Evolutionary conservation across 2,113 vertebrate genomes (phyloP).

Genomic region (Lucifuga dentata): DNA sequence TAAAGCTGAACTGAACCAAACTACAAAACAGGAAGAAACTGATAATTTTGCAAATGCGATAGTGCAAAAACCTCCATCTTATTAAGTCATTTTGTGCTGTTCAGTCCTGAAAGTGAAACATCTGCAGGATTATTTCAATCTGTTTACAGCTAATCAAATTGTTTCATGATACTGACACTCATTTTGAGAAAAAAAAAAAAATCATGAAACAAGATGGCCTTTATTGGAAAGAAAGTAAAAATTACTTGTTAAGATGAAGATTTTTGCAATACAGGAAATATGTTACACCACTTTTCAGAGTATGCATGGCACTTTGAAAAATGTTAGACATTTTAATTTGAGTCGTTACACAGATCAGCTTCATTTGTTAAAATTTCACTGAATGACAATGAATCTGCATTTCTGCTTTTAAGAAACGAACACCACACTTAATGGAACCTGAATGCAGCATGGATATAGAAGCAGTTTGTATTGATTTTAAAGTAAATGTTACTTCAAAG

Average conservation of each 20-base stretch:
- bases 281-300: no score
- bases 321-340: no score
- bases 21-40: not conserved
- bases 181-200: no score
- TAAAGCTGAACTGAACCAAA: not conserved
- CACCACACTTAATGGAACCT: not conserved
- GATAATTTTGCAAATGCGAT: no score
- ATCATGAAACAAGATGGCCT: no score
- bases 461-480: not conserved
- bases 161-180: no score
- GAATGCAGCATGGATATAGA: not conserved
- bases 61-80: no score
- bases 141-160: no score
- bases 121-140: not conserved
- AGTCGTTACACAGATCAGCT: not conserved
- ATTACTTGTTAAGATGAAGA: not conserved
- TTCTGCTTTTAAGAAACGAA: not conserved
- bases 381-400: conserved; percentile 2
- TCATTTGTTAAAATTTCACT: conserved; percentile 25
- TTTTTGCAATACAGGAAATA: no score
- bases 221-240: not conserved
- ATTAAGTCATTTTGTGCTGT: no score
- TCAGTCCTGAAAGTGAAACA: conserved; percentile 6
- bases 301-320: no score
- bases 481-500: no score